Base-by-base conservation (phyloP, 1,140 invertebrate genomes). In the Danaus plexippus region DNA sequence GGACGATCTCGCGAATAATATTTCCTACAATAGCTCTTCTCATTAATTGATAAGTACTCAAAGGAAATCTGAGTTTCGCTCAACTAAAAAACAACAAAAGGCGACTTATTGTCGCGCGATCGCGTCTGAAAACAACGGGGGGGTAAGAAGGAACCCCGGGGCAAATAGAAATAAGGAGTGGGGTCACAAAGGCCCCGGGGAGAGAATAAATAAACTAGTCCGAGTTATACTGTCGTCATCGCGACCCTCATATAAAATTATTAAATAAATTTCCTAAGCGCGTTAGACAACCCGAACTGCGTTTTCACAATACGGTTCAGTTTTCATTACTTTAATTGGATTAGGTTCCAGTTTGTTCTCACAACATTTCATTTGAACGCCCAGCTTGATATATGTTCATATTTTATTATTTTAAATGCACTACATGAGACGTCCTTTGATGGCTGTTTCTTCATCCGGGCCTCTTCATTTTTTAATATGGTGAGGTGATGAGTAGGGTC, bases 81-180 rank as follows among this genome's bases (percentile, higher is more conserved):
- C 22, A 32, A 10, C 46, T 12, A 50, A 53, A 45, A 52, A 57
- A 57, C 57, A 57, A 67, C 63, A 65, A 67, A 57, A 52, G 57
- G 46, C 54, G 57, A 62, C 66, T 67, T 67, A 67, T 48, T 62
- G 59, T 64, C 66, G 66, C 57, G 52, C 65, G 64, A 64, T 67
- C 55, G 58, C 48, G 49, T 51, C 51, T 32, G 50, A 57, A 45
- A 64, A 64, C 62, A 60, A 60, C 58, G 22, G 59, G 11, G 55
- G 58, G 59, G 55, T 48, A 61, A 54, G 59, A 57, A 48, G 55
- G 52, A 54, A 59, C 57, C 47, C 48, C 47, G 58, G 56, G 56
- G 32, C 48, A 48, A 43, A 43, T 47, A 43, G 13, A 43, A 32
- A 49, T 49, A 43, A 51, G 55, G 43, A 54, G 10, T 13, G 45